A percentile compares a stretch with the other conserved stretches of the same genome.
Evolutionary conservation across 2,797 vertebrate genomes (phyloP).

Genomic region (Aselliscus stoliczkanus): DNA sequence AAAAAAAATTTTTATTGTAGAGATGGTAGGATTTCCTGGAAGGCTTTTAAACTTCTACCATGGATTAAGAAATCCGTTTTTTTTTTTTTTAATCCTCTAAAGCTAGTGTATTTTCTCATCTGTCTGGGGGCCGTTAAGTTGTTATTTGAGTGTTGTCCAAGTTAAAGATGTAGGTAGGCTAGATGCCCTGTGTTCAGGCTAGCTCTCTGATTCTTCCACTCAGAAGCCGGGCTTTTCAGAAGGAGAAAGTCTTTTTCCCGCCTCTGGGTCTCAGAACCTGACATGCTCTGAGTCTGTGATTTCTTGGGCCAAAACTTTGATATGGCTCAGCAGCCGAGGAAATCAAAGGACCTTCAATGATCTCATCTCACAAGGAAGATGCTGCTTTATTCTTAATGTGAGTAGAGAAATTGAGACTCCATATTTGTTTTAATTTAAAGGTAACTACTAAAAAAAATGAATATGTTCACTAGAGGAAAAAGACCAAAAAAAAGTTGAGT

Average conservation of each 20-base stretch:
- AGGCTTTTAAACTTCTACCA: constrained; percentile 66
- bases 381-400: neutral
- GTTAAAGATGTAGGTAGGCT: neutral
- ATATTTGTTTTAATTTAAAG: constrained; percentile 33
- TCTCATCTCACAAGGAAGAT: neutral
- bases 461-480: neutral
- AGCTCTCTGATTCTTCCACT: neutral
- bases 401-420: neutral
- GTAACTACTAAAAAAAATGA: neutral
- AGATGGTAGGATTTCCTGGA: constrained; percentile 58
- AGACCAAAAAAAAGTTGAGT: constrained; percentile 8
- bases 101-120: constrained; percentile 49
- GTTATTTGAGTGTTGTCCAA: neutral
- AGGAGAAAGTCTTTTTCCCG: neutral
- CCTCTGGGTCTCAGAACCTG: neutral
- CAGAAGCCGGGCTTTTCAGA: neutral
- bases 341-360: neutral
- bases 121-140: neutral
- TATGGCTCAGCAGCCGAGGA: neutral
- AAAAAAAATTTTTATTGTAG: constrained; percentile 46
- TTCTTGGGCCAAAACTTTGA: constrained; percentile 5
- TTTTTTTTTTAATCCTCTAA: constrained; percentile 62
- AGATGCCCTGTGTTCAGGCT: neutral
- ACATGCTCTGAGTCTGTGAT: neutral
- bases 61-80: constrained; percentile 62